A percentile compares a stretch with the other conserved stretches of the same genome.
phyloP scores from a whole-genome alignment of 2,888 invertebrate species.

The Melipona bicolor region DNA sequence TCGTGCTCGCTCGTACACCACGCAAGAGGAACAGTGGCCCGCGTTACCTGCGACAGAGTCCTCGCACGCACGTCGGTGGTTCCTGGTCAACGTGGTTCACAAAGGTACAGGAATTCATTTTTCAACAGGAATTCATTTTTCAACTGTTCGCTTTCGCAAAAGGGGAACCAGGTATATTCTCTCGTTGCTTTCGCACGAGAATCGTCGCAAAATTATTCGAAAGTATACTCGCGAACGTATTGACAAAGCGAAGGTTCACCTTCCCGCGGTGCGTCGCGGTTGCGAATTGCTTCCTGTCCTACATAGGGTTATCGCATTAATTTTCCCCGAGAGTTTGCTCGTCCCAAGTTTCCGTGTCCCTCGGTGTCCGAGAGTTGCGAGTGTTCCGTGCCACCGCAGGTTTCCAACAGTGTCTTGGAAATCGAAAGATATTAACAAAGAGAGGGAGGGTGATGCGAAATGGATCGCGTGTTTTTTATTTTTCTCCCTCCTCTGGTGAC shows the following conservation, averaged over 20 bases:
- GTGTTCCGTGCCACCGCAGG: neutral
- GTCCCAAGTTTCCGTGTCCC: neutral
- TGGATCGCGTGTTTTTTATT: neutral
- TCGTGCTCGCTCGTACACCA: too few species aligned
- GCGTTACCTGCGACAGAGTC: neutral
- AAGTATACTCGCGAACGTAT: neutral
- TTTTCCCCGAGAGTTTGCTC: conserved; percentile 3
- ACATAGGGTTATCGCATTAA: neutral
- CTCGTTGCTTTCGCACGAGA: neutral
- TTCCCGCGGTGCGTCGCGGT: conserved; percentile 2
- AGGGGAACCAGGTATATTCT: too few species aligned
- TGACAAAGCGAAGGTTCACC: neutral
- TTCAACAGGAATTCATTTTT: neutral
- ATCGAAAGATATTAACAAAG: neutral
- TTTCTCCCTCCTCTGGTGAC: neutral
- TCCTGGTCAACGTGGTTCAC: conserved; percentile 36
- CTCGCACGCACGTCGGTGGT: conserved; percentile 16
- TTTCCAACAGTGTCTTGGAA: neutral
- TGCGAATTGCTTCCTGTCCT: conserved; percentile 6
- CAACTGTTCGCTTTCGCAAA: too few species aligned
- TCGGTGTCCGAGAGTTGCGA: neutral
- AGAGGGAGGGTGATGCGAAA: neutral
- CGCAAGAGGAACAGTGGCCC: neutral
- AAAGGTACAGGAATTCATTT: conserved; percentile 37
- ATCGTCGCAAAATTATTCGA: neutral